These are phyloP conservation scores for Amphiprion clarkii DNA, from an alignment of 2,797 vertebrate species.

Conservation along the genomic window DNA sequence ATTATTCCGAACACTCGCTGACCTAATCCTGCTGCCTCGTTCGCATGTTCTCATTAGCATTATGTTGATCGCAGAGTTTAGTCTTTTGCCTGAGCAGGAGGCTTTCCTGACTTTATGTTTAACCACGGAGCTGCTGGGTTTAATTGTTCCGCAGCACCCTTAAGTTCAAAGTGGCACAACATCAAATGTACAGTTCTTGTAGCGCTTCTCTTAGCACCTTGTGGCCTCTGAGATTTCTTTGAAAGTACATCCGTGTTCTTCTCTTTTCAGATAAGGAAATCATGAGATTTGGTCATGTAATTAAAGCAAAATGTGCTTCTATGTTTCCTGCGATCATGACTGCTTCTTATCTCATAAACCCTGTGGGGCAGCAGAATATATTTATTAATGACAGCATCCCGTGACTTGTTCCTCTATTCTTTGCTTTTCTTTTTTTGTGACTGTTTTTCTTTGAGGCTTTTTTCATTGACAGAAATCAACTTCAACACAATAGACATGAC, in stretches of 20 bases:
- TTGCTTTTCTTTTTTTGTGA: neutral
- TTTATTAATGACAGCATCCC: neutral
- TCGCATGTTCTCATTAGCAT: slow-evolving; percentile 55
- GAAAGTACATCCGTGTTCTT: slow-evolving; percentile 16
- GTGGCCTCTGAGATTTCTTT: neutral
- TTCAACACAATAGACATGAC: neutral
- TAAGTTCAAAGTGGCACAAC: slow-evolving; percentile 10
- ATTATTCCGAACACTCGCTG: slow-evolving; percentile 47
- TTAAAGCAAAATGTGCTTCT: neutral
- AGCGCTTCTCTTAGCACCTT: neutral
- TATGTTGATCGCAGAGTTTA: slow-evolving; percentile 37
- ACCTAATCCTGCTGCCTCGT: slow-evolving; percentile 37
- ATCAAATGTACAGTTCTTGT: slow-evolving; percentile 1
- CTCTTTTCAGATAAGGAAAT: neutral
- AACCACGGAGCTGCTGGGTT: neutral
- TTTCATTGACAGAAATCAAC: neutral
- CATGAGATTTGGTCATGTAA: slow-evolving; percentile 9
- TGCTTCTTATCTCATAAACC: neutral
- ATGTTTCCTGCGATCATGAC: neutral
- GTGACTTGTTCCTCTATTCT: neutral
- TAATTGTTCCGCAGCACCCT: slow-evolving; percentile 6
- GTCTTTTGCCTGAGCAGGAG: neutral
- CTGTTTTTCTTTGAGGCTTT: neutral
- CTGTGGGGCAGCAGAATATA: neutral
- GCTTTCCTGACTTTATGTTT: slow-evolving; percentile 19